Evolutionary conservation across 2,888 invertebrate genomes (phyloP).

Genomic region (Mycalesis mineus): DNA sequence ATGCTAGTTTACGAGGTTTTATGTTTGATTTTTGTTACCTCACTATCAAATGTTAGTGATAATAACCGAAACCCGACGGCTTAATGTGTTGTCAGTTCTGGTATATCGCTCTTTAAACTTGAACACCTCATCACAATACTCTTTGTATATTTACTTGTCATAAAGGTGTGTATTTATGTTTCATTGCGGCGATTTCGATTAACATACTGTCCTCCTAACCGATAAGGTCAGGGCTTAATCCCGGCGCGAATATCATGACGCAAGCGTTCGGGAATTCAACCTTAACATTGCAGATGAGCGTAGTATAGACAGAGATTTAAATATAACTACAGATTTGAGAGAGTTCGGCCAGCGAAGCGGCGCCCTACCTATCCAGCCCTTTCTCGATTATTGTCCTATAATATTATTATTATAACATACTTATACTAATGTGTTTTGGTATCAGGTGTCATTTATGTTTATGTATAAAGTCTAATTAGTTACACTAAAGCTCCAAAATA

Average conservation of each 20-base stretch:
- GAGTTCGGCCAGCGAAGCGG: neutral
- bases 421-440: too few species aligned
- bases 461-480: too few species aligned
- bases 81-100: too few species aligned
- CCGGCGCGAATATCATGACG: slow-evolving; percentile 46
- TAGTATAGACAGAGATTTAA: slow-evolving; percentile 59
- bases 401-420: too few species aligned
- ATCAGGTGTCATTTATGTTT: too few species aligned
- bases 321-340: slow-evolving; percentile 54
- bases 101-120: too few species aligned
- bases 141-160: neutral
- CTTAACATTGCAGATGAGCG: slow-evolving; percentile 73
- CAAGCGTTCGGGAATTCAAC: slow-evolving; percentile 67
- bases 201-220: slow-evolving; percentile 3
- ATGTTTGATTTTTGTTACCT: too few species aligned
- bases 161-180: neutral
- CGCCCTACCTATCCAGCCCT: neutral
- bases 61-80: too few species aligned
- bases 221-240: slow-evolving; percentile 24
- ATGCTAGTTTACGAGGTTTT: too few species aligned
- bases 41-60: too few species aligned
- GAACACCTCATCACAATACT: too few species aligned
- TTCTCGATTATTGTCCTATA: neutral
- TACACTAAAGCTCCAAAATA: too few species aligned
- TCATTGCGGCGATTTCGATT: neutral